These are phyloP conservation scores for Phortica magna DNA, from an alignment of 2,888 invertebrate species.

Conservation along the genomic window DNA sequence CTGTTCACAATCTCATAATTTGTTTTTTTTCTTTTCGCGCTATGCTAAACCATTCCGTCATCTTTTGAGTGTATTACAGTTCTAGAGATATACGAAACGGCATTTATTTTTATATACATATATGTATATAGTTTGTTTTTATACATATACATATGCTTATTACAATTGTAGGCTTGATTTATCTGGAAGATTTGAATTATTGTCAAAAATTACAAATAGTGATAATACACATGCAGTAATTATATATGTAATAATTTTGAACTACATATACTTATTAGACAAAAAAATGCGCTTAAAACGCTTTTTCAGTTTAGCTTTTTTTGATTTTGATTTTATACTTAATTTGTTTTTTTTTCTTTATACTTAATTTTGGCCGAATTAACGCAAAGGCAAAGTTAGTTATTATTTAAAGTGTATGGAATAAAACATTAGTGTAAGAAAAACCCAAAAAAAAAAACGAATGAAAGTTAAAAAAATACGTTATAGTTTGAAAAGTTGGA, in stretches of 20 bases:
- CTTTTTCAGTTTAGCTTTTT: neutral
- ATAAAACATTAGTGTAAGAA: conserved; percentile 10
- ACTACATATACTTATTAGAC: neutral
- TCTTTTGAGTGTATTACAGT: neutral
- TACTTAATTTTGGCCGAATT: conserved; percentile 16
- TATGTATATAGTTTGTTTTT: conserved; percentile 41
- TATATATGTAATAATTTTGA: neutral
- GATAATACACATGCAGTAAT: conserved; percentile 51
- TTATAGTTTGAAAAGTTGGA: neutral
- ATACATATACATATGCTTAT: conserved; percentile 36
- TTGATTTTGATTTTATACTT: neutral
- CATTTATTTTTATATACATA: conserved; percentile 41
- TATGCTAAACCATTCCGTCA: neutral
- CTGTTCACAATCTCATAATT: neutral
- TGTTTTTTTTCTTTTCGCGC: neutral
- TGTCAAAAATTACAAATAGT: conserved; percentile 74
- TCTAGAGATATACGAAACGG: too few species aligned
- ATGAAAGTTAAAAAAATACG: neutral
- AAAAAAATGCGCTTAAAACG: neutral
- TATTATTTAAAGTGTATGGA: too few species aligned
- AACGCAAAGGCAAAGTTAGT: too few species aligned
- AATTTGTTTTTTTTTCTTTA: conserved; percentile 30
- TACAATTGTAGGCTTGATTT: conserved; percentile 52
- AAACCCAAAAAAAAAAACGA: conserved; percentile 5
- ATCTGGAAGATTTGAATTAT: conserved; percentile 75